Evolutionary conservation across 2,888 invertebrate species (phyloP).

Genomic region (Adelphocoris suturalis): DNA sequence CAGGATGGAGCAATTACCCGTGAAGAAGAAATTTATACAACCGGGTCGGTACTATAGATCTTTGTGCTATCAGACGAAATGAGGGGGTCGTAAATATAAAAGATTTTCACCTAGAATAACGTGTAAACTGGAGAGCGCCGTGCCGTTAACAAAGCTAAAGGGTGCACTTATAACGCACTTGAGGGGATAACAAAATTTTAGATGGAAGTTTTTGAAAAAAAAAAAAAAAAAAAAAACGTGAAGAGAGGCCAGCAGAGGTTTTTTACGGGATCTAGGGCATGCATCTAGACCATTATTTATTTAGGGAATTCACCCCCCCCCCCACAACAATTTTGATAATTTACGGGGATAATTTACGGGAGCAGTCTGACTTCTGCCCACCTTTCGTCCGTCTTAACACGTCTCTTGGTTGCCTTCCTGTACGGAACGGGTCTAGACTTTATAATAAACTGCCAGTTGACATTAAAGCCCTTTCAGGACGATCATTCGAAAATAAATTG

Average conservation of each 20-base stretch:
- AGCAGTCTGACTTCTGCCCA: too few species aligned
- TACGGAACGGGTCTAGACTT: too few species aligned
- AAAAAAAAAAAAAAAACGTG: too few species aligned
- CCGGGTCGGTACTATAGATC: background rate
- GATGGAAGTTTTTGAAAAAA: background rate
- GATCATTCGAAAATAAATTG: too few species aligned
- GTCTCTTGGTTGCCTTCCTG: too few species aligned
- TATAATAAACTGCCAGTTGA: too few species aligned
- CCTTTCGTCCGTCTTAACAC: too few species aligned
- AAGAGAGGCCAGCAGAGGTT: background rate
- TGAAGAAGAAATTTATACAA: slow-evolving; percentile 25
- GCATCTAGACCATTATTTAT: too few species aligned
- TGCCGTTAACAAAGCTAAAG: background rate
- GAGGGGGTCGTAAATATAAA: slow-evolving; percentile 19
- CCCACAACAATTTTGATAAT: too few species aligned
- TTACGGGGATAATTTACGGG: too few species aligned
- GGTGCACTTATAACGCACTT: background rate
- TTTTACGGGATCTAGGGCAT: background rate
- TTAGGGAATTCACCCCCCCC: too few species aligned
- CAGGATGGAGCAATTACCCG: background rate
- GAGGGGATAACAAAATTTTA: background rate
- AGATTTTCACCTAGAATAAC: slow-evolving; percentile 29
- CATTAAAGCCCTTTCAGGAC: too few species aligned
- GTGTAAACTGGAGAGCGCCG: background rate
- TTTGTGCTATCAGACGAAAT: background rate